Conservation (phyloP, 2,113 vertebrate genomes). For the Hylia prasina region DNA sequence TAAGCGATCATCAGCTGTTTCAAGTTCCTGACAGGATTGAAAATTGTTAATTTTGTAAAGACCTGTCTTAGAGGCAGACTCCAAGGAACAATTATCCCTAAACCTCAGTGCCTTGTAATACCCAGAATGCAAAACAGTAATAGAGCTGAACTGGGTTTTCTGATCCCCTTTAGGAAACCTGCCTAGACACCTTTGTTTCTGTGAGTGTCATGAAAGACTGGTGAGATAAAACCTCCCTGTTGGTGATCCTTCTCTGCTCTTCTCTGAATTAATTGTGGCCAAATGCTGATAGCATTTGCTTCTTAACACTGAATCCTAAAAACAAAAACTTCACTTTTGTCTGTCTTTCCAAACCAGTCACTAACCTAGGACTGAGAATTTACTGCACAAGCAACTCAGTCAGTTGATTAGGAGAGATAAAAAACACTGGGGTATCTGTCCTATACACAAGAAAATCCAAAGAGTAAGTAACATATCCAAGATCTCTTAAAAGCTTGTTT, state of each 20-base stretch:
- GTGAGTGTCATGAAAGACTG: not conserved
- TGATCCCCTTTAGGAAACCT: not conserved
- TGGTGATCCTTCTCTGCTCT: not conserved
- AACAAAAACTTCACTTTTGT: not conserved
- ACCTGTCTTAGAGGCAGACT: not conserved
- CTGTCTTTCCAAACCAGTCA: not conserved
- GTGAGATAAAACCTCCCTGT: not conserved
- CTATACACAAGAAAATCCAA: not conserved
- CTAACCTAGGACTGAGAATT: not conserved
- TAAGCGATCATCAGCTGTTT: not conserved
- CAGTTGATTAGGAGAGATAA: not conserved
- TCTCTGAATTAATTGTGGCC: not conserved
- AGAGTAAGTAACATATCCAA: not conserved
- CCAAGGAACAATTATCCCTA: not conserved
- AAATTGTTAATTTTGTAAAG: not conserved
- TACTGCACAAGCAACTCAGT: not conserved
- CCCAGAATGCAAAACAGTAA: not conserved
- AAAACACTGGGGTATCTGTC: accelerated
- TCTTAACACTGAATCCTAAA: not conserved
- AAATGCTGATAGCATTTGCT: not conserved
- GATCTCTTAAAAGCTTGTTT: not conserved
- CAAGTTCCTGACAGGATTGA: not conserved
- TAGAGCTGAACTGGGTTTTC: not conserved
- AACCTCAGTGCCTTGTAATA: not conserved
- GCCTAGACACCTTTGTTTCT: not conserved